Evolutionary conservation across 1,140 invertebrate species (phyloP).

Genomic region (Triops cancriformis): DNA sequence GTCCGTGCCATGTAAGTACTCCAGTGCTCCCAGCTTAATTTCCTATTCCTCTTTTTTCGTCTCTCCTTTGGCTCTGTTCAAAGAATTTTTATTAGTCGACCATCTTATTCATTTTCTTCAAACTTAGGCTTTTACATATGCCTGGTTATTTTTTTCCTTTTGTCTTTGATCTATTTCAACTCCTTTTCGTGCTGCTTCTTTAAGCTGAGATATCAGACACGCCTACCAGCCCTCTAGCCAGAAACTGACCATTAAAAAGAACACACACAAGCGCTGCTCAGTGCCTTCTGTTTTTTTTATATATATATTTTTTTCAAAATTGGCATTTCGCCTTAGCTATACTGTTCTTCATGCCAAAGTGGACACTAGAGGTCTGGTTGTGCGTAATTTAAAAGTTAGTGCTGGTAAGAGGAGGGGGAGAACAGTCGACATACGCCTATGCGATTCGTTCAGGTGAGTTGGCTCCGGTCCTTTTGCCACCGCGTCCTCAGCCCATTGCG

Average conservation of each 20-base stretch:
- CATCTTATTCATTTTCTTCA: neutral
- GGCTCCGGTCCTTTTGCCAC: neutral
- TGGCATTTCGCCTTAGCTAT: too few species aligned
- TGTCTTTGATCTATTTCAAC: neutral
- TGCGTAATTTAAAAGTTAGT: neutral
- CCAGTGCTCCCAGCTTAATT: slow-evolving; percentile 17
- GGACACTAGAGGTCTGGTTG: neutral
- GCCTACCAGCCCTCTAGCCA: neutral
- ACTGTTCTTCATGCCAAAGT: too few species aligned
- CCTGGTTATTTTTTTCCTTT: neutral
- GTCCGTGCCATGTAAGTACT: slow-evolving; percentile 13
- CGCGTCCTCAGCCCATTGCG: neutral
- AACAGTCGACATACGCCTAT: neutral
- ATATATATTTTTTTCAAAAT: too few species aligned
- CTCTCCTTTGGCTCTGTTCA: slow-evolving; percentile 12
- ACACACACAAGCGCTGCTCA: too few species aligned
- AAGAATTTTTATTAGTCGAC: slow-evolving; percentile 1
- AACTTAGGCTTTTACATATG: slow-evolving; percentile 4
- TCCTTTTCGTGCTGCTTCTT: neutral
- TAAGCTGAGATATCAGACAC: neutral
- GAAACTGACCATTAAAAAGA: neutral
- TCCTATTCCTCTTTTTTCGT: slow-evolving; percentile 17
- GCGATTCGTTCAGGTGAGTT: slow-evolving; percentile 2
- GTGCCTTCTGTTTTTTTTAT: too few species aligned
- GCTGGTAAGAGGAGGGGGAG: neutral